These are phyloP conservation scores for Natator depressus DNA, from an alignment of 2,113 vertebrate genomes.

Conservation along the genomic window DNA sequence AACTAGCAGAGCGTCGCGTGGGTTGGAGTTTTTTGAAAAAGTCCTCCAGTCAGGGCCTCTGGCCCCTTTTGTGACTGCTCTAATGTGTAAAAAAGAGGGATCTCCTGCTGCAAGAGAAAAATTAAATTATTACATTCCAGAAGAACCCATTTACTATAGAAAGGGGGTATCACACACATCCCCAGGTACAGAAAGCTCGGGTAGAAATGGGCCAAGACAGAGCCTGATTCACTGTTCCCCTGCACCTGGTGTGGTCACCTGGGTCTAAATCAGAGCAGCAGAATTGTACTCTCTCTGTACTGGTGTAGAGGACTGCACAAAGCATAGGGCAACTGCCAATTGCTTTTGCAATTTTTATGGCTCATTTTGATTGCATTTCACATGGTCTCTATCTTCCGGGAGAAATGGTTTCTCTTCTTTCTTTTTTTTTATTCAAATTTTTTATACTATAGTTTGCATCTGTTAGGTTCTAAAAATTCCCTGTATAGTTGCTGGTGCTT, in stretches of 20 bases:
- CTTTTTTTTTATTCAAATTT: background rate
- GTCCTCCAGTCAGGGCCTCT: too few relatives aligned
- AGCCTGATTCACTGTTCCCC: background rate
- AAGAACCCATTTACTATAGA: background rate
- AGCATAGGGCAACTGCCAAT: background rate
- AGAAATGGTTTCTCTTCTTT: background rate
- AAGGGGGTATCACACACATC: background rate
- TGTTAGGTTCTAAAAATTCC: background rate
- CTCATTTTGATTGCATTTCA: background rate
- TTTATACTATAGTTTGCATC: background rate
- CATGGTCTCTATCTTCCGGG: background rate
- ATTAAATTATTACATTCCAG: background rate
- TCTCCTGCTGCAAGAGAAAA: background rate
- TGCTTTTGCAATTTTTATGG: background rate
- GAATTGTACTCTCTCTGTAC: background rate
- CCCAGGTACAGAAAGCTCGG: background rate
- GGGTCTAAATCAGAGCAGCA: background rate
- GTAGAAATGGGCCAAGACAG: background rate
- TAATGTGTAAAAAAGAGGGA: background rate
- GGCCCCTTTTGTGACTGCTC: background rate
- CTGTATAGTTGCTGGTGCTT: background rate
- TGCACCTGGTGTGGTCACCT: background rate
- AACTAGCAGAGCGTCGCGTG: background rate
- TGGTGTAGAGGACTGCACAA: background rate
- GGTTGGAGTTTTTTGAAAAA: background rate